phyloP scores from a whole-genome alignment of 2,797 vertebrate genomes.

The Microctenopoma lineatum region DNA sequence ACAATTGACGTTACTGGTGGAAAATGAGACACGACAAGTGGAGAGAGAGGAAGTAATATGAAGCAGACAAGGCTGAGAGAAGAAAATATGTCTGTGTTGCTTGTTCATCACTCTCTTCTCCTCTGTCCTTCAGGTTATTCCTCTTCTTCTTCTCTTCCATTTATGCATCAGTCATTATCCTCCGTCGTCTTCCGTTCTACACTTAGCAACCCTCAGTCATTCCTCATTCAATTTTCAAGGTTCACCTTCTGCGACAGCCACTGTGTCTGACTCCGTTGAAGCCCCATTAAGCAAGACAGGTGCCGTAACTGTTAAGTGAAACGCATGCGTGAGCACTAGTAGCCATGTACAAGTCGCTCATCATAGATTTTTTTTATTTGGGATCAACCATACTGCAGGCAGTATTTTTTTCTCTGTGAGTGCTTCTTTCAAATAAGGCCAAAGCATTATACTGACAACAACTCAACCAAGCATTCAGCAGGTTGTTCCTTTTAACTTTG shows the following conservation, averaged over 20 bases:
- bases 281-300: constrained; percentile 18
- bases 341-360: neutral
- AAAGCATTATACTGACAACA: constrained; percentile 28
- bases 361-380: neutral
- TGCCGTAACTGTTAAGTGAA: constrained; percentile 14
- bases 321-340: neutral
- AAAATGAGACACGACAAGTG: constrained; percentile 59
- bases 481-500: constrained; percentile 35
- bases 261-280: constrained; percentile 12
- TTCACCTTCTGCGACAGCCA: constrained; percentile 9
- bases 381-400: neutral
- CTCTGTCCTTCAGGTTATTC: constrained; percentile 50
- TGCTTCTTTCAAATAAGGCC: constrained; percentile 20
- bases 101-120: constrained; percentile 39
- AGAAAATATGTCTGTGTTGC: constrained; percentile 24
- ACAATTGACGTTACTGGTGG: constrained; percentile 50
- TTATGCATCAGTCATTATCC: constrained; percentile 44
- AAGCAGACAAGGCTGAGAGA: constrained; percentile 25
- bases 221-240: constrained; percentile 40
- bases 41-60: constrained; percentile 20
- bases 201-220: constrained; percentile 13
- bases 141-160: constrained; percentile 33
- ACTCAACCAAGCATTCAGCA: constrained; percentile 18
- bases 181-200: neutral
- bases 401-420: constrained; percentile 1